Evolutionary conservation across 2,113 vertebrate species (phyloP).

Genomic region (Dromaius novaehollandiae): DNA sequence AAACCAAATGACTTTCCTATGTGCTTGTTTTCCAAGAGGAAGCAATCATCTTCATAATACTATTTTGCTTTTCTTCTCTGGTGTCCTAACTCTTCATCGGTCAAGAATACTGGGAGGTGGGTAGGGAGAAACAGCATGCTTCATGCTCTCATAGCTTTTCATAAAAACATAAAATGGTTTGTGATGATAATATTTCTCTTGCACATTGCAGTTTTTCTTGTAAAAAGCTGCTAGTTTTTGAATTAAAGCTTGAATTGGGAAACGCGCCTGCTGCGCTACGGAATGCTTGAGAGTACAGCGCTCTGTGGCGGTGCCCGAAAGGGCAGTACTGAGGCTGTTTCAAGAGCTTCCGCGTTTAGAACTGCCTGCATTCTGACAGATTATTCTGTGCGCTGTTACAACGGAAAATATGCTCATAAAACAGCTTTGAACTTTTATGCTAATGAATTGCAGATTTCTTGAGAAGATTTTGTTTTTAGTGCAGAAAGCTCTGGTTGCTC

Average conservation of each 20-base stretch:
- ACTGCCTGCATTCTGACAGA: too few relatives aligned
- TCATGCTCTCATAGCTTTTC: not conserved
- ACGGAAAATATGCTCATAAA: not conserved
- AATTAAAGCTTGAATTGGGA: not conserved
- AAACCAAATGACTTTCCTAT: not conserved
- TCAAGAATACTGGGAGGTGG: not conserved
- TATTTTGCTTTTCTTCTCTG: not conserved
- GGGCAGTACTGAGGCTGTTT: not conserved
- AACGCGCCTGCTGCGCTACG: not conserved
- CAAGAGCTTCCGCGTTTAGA: not conserved
- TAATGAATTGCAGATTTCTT: constrained; percentile 18
- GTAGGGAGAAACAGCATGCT: not conserved
- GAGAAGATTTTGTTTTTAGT: not conserved
- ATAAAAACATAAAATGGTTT: not conserved
- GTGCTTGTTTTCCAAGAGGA: not conserved
- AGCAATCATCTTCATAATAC: not conserved
- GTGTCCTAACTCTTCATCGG: not conserved
- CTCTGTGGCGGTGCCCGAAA: not conserved
- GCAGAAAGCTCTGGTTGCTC: not conserved
- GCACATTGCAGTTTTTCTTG: not conserved
- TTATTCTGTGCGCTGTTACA: not conserved
- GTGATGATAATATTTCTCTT: not conserved
- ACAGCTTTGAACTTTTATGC: not conserved
- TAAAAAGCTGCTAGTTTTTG: not conserved
- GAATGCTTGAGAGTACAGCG: not conserved